Evolutionary conservation across 2,113 vertebrate genomes (phyloP).

Genomic region (Nesogale talazaci): DNA sequence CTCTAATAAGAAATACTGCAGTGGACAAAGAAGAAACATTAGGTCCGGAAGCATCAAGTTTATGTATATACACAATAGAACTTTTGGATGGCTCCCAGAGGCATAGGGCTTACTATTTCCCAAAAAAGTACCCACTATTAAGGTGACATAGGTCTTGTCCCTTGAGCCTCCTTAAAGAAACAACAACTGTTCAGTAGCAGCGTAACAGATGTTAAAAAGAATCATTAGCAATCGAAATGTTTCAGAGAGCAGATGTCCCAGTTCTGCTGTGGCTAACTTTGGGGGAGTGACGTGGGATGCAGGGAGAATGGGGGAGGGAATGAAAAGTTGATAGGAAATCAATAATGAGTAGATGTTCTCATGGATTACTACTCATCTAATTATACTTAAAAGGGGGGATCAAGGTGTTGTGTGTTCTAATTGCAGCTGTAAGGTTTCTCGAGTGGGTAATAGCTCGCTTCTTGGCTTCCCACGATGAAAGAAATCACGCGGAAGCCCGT

Average conservation of each 20-base stretch:
- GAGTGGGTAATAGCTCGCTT: too few species aligned
- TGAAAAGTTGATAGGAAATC: conserved; percentile 81
- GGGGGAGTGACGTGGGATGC: conserved; percentile 39
- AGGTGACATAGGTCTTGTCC: conserved; percentile 84
- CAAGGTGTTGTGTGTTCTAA: conserved; percentile 33
- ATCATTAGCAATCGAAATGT: conserved; percentile 87
- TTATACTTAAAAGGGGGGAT: conserved; percentile 65
- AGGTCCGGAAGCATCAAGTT: conserved; percentile 62
- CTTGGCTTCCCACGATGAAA: too few species aligned
- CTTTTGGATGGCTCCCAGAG: conserved; percentile 77
- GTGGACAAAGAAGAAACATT: conserved; percentile 69
- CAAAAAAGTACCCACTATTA: conserved; percentile 78
- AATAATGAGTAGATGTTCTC: conserved; percentile 77
- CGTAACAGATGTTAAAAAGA: conserved; percentile 87
- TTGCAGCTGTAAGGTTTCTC: not conserved
- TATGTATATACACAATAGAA: conserved; percentile 59
- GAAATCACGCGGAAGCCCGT: too few species aligned
- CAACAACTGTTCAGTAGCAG: conserved; percentile 84
- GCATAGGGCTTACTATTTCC: conserved; percentile 72
- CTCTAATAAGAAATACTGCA: conserved; percentile 68
- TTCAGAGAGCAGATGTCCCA: conserved; percentile 86
- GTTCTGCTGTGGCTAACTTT: conserved; percentile 83
- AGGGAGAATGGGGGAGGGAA: conserved; percentile 36
- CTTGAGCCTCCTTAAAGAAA: conserved; percentile 86
- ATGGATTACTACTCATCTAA: conserved; percentile 80